phyloP scores from a whole-genome alignment of 2,113 vertebrate species.

The Pedionomus torquatus region DNA sequence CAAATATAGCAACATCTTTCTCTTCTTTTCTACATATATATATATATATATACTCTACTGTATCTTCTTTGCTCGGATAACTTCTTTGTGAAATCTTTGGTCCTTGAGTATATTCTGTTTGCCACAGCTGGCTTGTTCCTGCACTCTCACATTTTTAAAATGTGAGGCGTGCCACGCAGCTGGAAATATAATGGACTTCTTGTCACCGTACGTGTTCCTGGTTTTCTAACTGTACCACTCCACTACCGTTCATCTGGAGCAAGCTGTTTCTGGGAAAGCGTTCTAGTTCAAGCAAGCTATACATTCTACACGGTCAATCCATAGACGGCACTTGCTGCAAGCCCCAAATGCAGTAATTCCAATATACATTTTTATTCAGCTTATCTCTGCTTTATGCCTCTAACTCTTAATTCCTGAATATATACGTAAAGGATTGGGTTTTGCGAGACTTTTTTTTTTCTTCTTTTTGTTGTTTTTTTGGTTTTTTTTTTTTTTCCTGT shows the following conservation, averaged over 20 bases:
- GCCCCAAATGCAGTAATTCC: conserved; percentile 67
- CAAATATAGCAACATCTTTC: conserved; percentile 85
- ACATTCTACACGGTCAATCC: conserved; percentile 62
- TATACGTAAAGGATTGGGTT: conserved; percentile 46
- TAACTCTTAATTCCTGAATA: conserved; percentile 66
- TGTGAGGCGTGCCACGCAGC: conserved; percentile 72
- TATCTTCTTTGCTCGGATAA: conserved; percentile 79
- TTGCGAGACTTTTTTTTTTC: not conserved
- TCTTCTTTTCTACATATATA: conserved; percentile 34
- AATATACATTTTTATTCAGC: conserved; percentile 62
- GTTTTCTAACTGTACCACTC: conserved; percentile 65
- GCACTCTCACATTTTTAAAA: conserved; percentile 77
- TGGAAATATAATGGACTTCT: conserved; percentile 75
- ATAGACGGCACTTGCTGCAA: conserved; percentile 67
- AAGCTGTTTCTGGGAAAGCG: conserved; percentile 69
- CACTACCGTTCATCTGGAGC: conserved; percentile 69
- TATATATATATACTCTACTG: conserved; percentile 66
- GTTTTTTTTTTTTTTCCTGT: too few species aligned
- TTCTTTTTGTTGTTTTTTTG: not conserved
- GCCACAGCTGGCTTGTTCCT: conserved; percentile 72
- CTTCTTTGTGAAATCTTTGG: conserved; percentile 91
- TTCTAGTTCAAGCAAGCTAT: conserved; percentile 71
- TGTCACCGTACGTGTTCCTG: conserved; percentile 58
- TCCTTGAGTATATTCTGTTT: conserved; percentile 85
- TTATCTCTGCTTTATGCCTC: conserved; percentile 62